Evolutionary conservation across 2,113 vertebrate species (phyloP).

Genomic region (Ovibos moschatus): DNA sequence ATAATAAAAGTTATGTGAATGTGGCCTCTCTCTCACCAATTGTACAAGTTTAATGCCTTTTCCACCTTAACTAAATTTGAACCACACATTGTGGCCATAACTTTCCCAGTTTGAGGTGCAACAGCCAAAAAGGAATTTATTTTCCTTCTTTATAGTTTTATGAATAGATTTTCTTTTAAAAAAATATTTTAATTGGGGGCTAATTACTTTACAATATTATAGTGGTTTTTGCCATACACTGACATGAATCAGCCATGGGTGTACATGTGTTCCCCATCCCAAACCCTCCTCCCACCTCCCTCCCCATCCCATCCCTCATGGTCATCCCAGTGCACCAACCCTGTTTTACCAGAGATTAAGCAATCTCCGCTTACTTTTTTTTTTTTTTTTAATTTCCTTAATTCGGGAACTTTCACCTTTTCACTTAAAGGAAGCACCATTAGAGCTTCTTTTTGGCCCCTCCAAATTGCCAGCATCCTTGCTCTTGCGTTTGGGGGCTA

Average conservation of each 20-base stretch:
- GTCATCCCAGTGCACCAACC: not conserved
- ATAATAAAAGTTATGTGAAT: not conserved
- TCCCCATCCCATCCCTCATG: not conserved
- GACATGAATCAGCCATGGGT: not conserved
- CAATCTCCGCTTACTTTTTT: not conserved
- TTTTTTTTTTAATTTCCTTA: not conserved
- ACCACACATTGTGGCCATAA: not conserved
- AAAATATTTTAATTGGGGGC: not conserved
- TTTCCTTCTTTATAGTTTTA: not conserved
- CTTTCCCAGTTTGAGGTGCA: not conserved
- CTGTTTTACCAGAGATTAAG: not conserved
- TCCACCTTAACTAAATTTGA: not conserved
- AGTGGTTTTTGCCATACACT: not conserved
- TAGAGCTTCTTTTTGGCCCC: not conserved
- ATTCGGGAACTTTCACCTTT: not conserved
- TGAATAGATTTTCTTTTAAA: not conserved
- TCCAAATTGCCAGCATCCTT: not conserved
- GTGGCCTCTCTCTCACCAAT: not conserved
- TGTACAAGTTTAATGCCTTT: not conserved
- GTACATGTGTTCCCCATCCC: not conserved
- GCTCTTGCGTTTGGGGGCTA: not conserved
- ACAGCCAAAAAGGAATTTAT: not conserved
- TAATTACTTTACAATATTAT: not conserved
- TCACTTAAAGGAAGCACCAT: not conserved
- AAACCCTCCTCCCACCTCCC: not conserved